Evolutionary conservation across 2,113 vertebrate species (phyloP), one percentile per base, ranked within the genome.

Genomic region (Tamias sibiricus): DNA sequence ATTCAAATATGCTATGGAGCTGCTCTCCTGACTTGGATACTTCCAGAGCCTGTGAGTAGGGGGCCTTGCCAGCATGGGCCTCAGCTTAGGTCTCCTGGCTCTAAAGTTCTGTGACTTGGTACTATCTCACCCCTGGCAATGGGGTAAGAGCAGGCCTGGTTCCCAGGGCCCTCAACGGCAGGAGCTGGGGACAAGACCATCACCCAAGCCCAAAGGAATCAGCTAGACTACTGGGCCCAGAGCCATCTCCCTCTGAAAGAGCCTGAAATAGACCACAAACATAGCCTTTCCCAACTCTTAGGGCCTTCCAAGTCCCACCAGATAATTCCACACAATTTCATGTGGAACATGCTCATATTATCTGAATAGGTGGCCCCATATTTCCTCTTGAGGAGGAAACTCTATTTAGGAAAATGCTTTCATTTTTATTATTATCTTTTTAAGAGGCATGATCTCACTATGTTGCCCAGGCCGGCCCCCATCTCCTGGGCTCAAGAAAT

Each of bases 281-380:
- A 24, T 1, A 66, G 42, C 49, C 57, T 80, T 32, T 54, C 47
- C 30, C 62, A 7, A 6, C 35, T 28, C 54, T 7, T 10, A 24
- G 66, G 35, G 13, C 47, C 37, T 74, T 86, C 66, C 68, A n/a
- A 8, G 3, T 76, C 72, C 17, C 37, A 64, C 66, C 35, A 49
- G 66, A 20, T 7, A 12, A 20, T 2, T 24, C 14, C 7, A 2
- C 16, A 0, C 37, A 1, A 4, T 24, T 37, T 20, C 62, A 1
- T 19, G n/a, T 8, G 59, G 40, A 40, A 20, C 75, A 17, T 1
- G 7, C 49, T 74, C 32, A 12, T 42, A 0, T 37, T 32, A 26
- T 49, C 79, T 40, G 14, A 49, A 37, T 4, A 4, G 3, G 0
- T n/a, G 32, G 32, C 62, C 20, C 49, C 40, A 16, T 16, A 7